Percentiles rank a stretch among this genome's conserved stretches.
Conservation (phyloP, 2,888 invertebrate genomes). For the Nemapogon koenigi region DNA sequence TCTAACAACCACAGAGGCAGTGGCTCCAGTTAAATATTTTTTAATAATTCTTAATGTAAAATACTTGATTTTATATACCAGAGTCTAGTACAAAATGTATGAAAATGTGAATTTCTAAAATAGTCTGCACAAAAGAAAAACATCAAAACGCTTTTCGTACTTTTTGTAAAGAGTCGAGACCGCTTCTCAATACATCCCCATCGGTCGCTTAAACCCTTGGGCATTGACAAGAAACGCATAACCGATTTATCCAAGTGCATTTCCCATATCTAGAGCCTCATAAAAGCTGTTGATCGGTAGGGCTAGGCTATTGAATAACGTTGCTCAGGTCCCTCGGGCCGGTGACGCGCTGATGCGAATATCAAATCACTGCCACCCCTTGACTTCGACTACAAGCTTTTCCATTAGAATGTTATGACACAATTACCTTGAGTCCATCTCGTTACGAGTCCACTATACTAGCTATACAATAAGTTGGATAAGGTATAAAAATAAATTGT, state of each 20-base stretch:
- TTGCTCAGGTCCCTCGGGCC: constrained; percentile 44
- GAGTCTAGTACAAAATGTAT: too few relatives aligned
- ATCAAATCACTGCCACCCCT: constrained; percentile 57
- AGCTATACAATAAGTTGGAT: too few relatives aligned
- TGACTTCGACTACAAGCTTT: constrained; percentile 47
- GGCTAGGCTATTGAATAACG: constrained; percentile 43
- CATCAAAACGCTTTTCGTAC: too few relatives aligned
- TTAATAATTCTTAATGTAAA: too few relatives aligned
- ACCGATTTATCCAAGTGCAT: constrained; percentile 30
- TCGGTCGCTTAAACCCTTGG: constrained; percentile 4
- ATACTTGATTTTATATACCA: too few relatives aligned
- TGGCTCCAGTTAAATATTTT: too few relatives aligned
- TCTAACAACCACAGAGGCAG: too few relatives aligned
- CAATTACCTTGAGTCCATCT: constrained; percentile 21
- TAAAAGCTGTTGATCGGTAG: constrained; percentile 35
- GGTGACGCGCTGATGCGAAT: constrained; percentile 45
- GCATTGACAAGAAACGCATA: constrained; percentile 17
- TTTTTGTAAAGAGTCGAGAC: constrained; percentile 1
- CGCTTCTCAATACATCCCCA: not conserved
- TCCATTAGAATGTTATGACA: constrained; percentile 46
- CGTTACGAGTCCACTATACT: constrained; percentile 27
- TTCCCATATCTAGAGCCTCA: constrained; percentile 34
- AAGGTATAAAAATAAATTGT: too few relatives aligned
- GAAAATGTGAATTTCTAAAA: too few relatives aligned
- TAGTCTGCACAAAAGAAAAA: too few relatives aligned